These are phyloP conservation scores for Ennomos quercinarius DNA, from an alignment of 2,888 invertebrate genomes.

Conservation along the genomic window DNA sequence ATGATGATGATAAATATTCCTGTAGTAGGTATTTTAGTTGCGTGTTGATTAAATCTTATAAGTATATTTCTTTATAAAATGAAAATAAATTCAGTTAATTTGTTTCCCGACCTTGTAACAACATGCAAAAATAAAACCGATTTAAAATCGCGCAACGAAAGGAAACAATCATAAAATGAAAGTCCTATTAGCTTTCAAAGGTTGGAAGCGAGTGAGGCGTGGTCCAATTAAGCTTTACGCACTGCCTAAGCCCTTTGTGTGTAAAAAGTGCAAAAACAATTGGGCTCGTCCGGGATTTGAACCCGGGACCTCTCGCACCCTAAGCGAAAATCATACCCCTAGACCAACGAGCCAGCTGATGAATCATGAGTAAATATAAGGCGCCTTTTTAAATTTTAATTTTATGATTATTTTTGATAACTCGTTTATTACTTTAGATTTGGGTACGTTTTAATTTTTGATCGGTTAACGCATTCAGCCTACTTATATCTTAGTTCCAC, in stretches of 20 bases:
- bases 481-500: no score
- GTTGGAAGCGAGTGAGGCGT: slow-evolving; percentile 3
- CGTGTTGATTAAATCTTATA: neutral
- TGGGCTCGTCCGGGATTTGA: slow-evolving; percentile 85
- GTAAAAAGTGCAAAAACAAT: slow-evolving; percentile 19
- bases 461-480: no score
- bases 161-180: slow-evolving; percentile 10
- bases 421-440: no score
- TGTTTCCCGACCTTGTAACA: slow-evolving; percentile 4
- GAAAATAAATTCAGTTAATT: no score
- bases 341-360: slow-evolving; percentile 55
- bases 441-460: no score
- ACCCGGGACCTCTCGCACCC: slow-evolving; percentile 85
- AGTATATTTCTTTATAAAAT: no score
- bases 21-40: neutral
- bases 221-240: slow-evolving; percentile 6
- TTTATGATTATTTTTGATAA: no score
- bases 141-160: slow-evolving; percentile 4
- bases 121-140: slow-evolving; percentile 3
- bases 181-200: slow-evolving; percentile 4
- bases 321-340: slow-evolving; percentile 85
- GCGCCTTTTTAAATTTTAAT: no score
- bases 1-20: no score
- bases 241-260: slow-evolving; percentile 1
- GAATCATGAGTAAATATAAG: no score